Evolutionary conservation across 2,797 vertebrate genomes (phyloP).

Genomic region (Gallinago solitaria): DNA sequence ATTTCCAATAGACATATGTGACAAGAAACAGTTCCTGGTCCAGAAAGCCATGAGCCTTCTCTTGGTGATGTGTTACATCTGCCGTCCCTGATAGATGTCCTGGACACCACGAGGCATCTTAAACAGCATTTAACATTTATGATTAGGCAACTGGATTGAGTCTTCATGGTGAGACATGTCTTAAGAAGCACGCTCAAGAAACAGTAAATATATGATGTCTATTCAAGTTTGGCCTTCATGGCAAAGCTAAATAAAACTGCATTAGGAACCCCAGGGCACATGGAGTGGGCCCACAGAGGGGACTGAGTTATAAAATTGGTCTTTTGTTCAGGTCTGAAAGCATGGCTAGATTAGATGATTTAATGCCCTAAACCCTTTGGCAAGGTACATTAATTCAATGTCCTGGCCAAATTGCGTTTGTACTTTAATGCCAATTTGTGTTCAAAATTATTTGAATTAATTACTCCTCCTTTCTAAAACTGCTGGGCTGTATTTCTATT

Average conservation of each 20-base stretch:
- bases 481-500: not conserved
- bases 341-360: conserved; percentile 27
- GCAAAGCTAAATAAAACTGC: not conserved
- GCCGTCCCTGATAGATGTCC: not conserved
- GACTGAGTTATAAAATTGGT: not conserved
- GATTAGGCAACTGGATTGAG: not conserved
- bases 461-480: conserved; percentile 9
- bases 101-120: accelerated
- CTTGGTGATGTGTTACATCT: not conserved
- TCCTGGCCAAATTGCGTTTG: conserved; percentile 17
- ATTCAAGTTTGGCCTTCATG: not conserved
- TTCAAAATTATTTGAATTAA: conserved; percentile 45
- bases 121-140: not conserved
- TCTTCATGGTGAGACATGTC: not conserved
- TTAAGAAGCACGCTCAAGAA: not conserved
- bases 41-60: not conserved
- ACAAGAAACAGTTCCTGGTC: not conserved
- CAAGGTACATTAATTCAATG: not conserved
- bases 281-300: not conserved
- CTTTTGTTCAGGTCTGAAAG: conserved; percentile 31
- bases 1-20: not conserved
- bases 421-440: conserved; percentile 23
- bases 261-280: not conserved
- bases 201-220: not conserved
- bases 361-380: conserved; percentile 43